These are phyloP conservation scores for Stratiomys singularior DNA, from an alignment of 2,888 invertebrate species.

Conservation along the genomic window DNA sequence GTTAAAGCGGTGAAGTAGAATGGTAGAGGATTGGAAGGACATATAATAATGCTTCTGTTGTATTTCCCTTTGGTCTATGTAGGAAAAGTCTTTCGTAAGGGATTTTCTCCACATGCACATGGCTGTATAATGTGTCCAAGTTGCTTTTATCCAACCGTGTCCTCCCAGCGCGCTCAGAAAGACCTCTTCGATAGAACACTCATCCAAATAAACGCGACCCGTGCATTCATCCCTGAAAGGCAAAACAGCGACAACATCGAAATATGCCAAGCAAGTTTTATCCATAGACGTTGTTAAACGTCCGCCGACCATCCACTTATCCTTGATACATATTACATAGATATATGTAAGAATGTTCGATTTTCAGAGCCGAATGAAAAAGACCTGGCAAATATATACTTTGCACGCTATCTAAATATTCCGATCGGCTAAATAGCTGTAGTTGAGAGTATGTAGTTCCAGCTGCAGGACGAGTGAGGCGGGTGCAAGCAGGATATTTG, in stretches of 20 bases:
- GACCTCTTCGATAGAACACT: not conserved
- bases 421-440: not conserved
- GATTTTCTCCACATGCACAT: constrained; percentile 31
- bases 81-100: constrained; percentile 43
- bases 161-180: not conserved
- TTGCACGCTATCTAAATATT: constrained; percentile 28
- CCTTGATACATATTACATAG: constrained; percentile 17
- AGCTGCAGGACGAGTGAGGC: not conserved
- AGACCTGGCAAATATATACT: constrained; percentile 28
- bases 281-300: not conserved
- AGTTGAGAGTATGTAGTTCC: not conserved
- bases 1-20: constrained; percentile 9
- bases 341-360: constrained; percentile 37
- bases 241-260: constrained; percentile 31
- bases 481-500: not conserved
- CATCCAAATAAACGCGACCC: constrained; percentile 35
- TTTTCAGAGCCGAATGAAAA: constrained; percentile 22
- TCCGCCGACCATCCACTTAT: constrained; percentile 35
- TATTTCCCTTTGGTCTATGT: constrained; percentile 16
- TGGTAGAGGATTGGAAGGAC: constrained; percentile 20
- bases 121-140: not conserved
- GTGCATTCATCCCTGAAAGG: constrained; percentile 35
- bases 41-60: constrained; percentile 39
- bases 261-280: constrained; percentile 19
- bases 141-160: not conserved